Evolutionary conservation across 2,113 vertebrate species (phyloP).

Genomic region (Mobula birostris): DNA sequence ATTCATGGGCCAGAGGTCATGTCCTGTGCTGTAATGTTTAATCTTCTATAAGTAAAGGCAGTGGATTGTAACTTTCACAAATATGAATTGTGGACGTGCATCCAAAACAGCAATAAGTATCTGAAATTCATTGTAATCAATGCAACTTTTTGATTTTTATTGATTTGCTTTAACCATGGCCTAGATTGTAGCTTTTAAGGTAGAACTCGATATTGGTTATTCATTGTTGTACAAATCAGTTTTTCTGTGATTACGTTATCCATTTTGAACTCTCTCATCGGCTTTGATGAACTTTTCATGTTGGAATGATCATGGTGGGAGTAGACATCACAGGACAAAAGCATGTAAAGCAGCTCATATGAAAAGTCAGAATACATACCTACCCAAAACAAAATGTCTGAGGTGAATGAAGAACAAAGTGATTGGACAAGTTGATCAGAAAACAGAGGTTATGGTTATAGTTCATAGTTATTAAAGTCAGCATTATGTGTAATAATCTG

Average conservation of each 20-base stretch:
- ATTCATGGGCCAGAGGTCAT: too few relatives aligned
- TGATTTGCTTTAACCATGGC: neutral
- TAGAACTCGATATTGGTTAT: neutral
- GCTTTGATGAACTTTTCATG: neutral
- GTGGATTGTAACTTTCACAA: neutral
- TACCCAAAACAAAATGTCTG: neutral
- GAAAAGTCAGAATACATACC: neutral
- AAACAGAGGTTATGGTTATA: neutral
- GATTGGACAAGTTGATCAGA: neutral
- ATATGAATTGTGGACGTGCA: neutral
- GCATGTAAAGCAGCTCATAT: neutral
- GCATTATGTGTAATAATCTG: neutral
- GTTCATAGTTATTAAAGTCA: neutral
- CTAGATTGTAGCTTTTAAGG: neutral
- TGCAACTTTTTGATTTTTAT: neutral
- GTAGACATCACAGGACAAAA: neutral
- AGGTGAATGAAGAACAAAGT: neutral
- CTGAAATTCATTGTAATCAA: neutral
- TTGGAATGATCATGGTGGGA: neutral
- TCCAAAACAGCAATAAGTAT: neutral
- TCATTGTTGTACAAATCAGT: neutral
- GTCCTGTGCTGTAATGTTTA: too few relatives aligned
- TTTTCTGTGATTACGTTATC: neutral
- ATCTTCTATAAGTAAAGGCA: neutral
- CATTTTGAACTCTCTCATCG: neutral